phyloP scores from a whole-genome alignment of 2,113 vertebrate genomes.

The Cromileptes altivelis region DNA sequence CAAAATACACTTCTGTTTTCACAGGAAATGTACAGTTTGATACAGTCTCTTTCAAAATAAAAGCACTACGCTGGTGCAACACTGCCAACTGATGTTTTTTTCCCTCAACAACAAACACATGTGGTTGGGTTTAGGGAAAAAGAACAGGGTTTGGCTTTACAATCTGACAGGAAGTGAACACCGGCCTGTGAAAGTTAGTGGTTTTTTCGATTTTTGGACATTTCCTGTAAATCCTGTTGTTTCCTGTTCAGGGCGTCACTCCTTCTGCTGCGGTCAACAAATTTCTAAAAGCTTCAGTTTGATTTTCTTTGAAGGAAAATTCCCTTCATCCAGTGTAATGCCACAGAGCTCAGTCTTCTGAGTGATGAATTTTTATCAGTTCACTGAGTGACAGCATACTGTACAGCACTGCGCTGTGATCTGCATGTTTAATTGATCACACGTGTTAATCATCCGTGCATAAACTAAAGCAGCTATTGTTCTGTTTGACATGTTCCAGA shows the following conservation, averaged over 20 bases:
- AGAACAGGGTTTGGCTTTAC: no score
- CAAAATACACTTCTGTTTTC: no score
- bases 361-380: no score
- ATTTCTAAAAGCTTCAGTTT: not conserved
- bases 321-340: not conserved
- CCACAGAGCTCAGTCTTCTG: no score
- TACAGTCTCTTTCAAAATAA: no score
- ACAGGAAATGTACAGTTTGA: no score
- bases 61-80: no score
- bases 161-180: no score
- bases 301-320: not conserved
- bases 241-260: not conserved
- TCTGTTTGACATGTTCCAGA: not conserved
- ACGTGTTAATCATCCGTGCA: not conserved
- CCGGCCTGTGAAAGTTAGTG: no score
- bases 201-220: not conserved
- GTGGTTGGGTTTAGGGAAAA: no score
- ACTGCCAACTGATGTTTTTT: no score
- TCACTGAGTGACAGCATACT: not conserved
- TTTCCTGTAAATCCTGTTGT: not conserved
- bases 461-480: not conserved
- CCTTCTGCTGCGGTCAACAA: not conserved
- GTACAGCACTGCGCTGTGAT: not conserved
- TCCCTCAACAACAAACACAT: no score
- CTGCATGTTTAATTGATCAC: not conserved